Base-by-base conservation (phyloP, 2,888 invertebrate species). In the Exocentrus adspersus region DNA sequence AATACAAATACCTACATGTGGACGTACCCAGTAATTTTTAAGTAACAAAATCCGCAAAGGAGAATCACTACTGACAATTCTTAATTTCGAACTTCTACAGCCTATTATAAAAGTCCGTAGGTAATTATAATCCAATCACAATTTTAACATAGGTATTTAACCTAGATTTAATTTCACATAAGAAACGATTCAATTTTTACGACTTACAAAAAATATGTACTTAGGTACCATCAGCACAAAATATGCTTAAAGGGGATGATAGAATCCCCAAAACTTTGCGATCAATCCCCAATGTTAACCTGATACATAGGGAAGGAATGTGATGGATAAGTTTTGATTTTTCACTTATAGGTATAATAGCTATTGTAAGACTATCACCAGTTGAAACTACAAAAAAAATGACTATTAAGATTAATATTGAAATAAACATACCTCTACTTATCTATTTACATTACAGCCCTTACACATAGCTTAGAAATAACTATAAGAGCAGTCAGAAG, bases 391-490 rank as follows among this genome's bases (percentile, higher is more conserved):
- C 45, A 46, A 58, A 42, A 58, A 43, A 46, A 58, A 62, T 53
- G 53, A 48, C 45, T 37, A 56, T 53, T 45, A 61, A 41, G 21
- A 17, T 58, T 43, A 43, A 28, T 42, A 16, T 52, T 28, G 53
- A 62, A 20, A 48, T 28, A 58, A 45, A 45, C 45, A 24, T 50
- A 52, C 45, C 53, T 58, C 50, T 45, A 43, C 43, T 30, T 43
- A 60, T 64, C 51, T 72, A 72, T 69, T 62, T 72, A 72, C 67
- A 71, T 62, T 64, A 69, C 67, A 67, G 63, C 63, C 67, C 60
- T 65, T 65, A 67, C 70, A 69, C 24, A 53, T 46, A 70, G 69
- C 69, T 69, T 43, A 69, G 67, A 64, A 71, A 67, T 64, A 67
- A 65, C 68, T 63, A 64, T 63, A 45, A 60, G 56, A 50, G 60